Evolutionary conservation across 2,888 invertebrate genomes (phyloP).

Genomic region (Ichneumon xanthorius): DNA sequence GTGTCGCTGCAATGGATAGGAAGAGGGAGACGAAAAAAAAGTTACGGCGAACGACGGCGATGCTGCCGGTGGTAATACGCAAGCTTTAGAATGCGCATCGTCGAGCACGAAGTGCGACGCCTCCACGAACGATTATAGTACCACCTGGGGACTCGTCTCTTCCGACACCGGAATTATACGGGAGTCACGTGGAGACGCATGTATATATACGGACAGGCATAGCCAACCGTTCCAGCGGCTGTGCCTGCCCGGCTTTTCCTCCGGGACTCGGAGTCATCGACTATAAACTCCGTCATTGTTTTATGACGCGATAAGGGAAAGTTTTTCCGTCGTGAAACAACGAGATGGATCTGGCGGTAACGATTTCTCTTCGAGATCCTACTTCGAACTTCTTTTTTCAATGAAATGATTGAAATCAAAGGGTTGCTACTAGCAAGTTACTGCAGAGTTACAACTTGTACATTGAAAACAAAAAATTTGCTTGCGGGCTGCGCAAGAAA

Average conservation of each 20-base stretch:
- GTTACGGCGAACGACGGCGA: conserved; percentile 31
- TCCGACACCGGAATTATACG: conserved; percentile 60
- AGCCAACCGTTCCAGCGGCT: not conserved
- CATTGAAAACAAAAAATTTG: no score
- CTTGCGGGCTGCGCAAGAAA: no score
- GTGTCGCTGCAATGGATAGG: conserved; percentile 6
- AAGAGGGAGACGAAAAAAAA: not conserved
- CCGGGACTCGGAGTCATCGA: conserved; percentile 40
- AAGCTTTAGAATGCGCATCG: conserved; percentile 59
- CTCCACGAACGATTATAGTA: conserved; percentile 50
- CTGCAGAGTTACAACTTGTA: not conserved
- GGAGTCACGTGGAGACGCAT: conserved; percentile 34
- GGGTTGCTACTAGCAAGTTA: not conserved
- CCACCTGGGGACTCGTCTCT: conserved; percentile 62
- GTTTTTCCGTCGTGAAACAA: conserved; percentile 10
- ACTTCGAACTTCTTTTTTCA: not conserved
- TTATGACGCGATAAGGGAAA: conserved; percentile 23
- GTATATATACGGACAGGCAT: conserved; percentile 30
- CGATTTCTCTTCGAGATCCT: not conserved
- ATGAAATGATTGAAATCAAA: not conserved
- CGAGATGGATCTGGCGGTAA: not conserved
- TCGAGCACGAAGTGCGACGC: conserved; percentile 56
- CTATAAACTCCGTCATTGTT: conserved; percentile 48
- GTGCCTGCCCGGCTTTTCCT: conserved; percentile 21
- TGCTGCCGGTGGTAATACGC: conserved; percentile 29